A percentile compares a stretch with the other conserved stretches of the same genome.
phyloP scores from a whole-genome alignment of 2,113 vertebrate species.

The Campylomormyrus numenius region DNA sequence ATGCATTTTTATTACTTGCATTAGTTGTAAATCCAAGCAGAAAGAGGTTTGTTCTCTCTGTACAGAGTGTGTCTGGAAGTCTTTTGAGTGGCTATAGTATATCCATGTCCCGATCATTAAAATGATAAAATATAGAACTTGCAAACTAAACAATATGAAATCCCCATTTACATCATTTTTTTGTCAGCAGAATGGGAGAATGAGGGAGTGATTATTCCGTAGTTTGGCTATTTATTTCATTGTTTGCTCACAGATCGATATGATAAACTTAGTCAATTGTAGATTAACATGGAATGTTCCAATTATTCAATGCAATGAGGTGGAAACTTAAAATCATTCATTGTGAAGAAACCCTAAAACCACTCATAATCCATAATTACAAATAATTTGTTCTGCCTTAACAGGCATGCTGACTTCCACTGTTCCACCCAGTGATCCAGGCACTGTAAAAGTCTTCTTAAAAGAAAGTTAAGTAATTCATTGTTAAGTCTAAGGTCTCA shows the following conservation, averaged over 20 bases:
- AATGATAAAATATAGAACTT: background rate
- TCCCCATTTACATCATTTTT: background rate
- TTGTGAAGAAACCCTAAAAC: background rate
- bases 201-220: background rate
- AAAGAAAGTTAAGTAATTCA: background rate
- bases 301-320: background rate
- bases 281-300: background rate
- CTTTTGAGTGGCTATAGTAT: background rate
- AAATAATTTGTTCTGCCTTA: conserved; percentile 1
- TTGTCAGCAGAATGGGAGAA: background rate
- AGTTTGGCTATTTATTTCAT: background rate
- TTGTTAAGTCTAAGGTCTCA: background rate
- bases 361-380: background rate
- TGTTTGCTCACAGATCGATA: background rate
- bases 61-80: background rate
- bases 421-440: background rate
- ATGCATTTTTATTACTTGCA: background rate
- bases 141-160: background rate
- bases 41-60: background rate
- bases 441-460: background rate
- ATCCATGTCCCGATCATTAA: background rate
- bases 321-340: background rate
- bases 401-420: background rate
- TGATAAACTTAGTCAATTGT: background rate
- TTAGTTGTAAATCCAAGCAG: background rate